phyloP scores from a whole-genome alignment of 1,140 invertebrate species.

The Lepidurus packardi region DNA sequence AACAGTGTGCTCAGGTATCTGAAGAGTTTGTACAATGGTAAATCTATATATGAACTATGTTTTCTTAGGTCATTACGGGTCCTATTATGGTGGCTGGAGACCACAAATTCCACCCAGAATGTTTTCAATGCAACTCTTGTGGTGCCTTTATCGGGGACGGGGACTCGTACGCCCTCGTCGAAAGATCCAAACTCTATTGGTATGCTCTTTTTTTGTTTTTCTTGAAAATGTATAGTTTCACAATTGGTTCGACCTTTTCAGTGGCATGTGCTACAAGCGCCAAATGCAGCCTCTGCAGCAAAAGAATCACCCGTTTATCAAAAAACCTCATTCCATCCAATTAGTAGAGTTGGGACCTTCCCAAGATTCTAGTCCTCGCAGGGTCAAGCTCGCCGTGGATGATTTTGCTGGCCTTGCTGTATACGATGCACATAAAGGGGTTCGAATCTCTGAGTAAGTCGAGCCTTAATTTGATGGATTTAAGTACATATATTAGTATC shows the following conservation, averaged over 20 bases:
- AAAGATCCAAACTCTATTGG: conserved; percentile 82
- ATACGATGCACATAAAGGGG: conserved; percentile 37
- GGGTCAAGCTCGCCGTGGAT: conserved; percentile 56
- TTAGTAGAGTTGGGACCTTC: conserved; percentile 66
- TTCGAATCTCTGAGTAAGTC: conserved; percentile 43
- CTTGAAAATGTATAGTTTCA: neutral
- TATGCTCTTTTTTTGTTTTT: conserved; percentile 44
- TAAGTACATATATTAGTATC: too few relatives aligned
- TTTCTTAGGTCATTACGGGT: conserved; percentile 68
- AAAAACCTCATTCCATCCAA: conserved; percentile 65
- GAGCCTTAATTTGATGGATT: neutral
- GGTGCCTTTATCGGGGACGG: conserved; percentile 81
- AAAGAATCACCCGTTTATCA: conserved; percentile 48
- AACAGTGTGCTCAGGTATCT: conserved; percentile 69
- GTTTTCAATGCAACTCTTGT: conserved; percentile 79
- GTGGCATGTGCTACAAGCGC: conserved; percentile 58
- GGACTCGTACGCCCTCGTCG: conserved; percentile 81
- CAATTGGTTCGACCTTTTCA: conserved; percentile 40
- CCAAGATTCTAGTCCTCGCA: conserved; percentile 47
- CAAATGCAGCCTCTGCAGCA: conserved; percentile 56
- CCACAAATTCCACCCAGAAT: conserved; percentile 92
- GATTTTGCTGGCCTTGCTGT: conserved; percentile 40
- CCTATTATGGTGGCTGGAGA: conserved; percentile 91
- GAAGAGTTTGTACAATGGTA: neutral
- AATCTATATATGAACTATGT: conserved; percentile 25